Base-by-base conservation (phyloP, 2,113 vertebrate genomes). In the Ochotona curzoniae region DNA sequence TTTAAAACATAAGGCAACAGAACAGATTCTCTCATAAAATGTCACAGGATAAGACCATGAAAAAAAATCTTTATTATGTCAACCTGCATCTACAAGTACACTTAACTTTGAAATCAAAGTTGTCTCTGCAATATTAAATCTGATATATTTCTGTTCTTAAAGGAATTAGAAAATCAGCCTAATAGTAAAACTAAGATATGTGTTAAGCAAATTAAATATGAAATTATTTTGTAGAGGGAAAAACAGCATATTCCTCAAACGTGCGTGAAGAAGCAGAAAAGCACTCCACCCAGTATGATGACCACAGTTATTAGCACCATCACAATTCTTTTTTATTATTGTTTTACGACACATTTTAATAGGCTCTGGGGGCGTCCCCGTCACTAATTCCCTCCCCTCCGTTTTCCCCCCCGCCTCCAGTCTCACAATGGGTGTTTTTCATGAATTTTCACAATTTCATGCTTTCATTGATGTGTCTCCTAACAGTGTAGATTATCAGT, bases 91-190 rank as follows among this genome's bases (percentile, higher is more conserved):
- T 85, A 26, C 12, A 85, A 32, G 26, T 67, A 32, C 20, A 51
- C 32, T 74, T 35, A 76, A 64, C 5, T 60, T 83, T 44, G 30
- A 89, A 85, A 20, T 1, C 12, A 57, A 94, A 23, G 70, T 20
- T 73, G 7, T 82, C 26, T 78, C 92, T 86, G 20, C 64, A 35
- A 91, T 75, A 32, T 3, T 44, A 80, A 90, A 93, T 74, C 35
- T 60, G 12, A 67, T 44, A 26, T 93, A 63, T 44, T 54, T 28
- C 25, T 51, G 20, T 73, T 93, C 47, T 83, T 51, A 26, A 67
- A 78, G 20, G 54, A 3, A 70, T 25, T 60, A 82, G 10, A 18
- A 74, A 74, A 69, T 73, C 30, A 87, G 64, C 3, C 57, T 86
- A 51, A 64, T 83, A 89, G 67, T 66, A 82, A 93, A 80, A 81